These are phyloP conservation scores for Thymallus thymallus DNA, from an alignment of 2,113 vertebrate species.

Conservation along the genomic window DNA sequence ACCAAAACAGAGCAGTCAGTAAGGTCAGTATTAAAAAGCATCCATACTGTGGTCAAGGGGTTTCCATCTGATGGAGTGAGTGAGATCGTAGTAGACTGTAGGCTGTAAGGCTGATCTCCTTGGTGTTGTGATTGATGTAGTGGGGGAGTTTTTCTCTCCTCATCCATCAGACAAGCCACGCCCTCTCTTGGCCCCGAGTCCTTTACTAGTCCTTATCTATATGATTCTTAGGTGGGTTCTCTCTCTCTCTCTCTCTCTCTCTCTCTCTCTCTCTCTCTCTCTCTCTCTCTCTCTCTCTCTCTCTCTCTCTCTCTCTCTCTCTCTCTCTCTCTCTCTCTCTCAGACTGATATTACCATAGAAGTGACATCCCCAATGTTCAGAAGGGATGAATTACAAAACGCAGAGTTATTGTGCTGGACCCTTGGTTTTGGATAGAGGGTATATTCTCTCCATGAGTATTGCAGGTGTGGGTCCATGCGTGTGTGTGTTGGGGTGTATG, in stretches of 20 bases:
- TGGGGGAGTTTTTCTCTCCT: background rate
- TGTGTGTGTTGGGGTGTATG: background rate
- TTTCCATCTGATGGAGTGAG: too few relatives aligned
- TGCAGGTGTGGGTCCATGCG: constrained; percentile 6
- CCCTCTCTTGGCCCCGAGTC: constrained; percentile 28
- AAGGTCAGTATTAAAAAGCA: too few relatives aligned
- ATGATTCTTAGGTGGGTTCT: constrained; percentile 61
- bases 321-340: background rate
- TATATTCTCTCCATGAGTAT: background rate
- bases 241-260: constrained; percentile 11
- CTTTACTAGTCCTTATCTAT: constrained; percentile 57
- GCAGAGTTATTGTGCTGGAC: constrained; percentile 58
- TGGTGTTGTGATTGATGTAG: background rate
- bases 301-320: constrained; percentile 12
- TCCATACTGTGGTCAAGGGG: too few relatives aligned
- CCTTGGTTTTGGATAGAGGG: constrained; percentile 44
- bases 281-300: constrained; percentile 27
- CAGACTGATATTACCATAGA: constrained; percentile 31
- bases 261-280: constrained; percentile 33
- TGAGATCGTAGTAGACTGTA: background rate
- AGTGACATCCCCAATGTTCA: constrained; percentile 13
- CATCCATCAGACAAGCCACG: background rate
- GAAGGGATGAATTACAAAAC: constrained; percentile 50
- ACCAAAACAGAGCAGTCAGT: too few relatives aligned
- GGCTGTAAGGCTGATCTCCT: background rate